Base-by-base conservation (phyloP, 2,797 vertebrate genomes). In the Sebastolobus altivelis region DNA sequence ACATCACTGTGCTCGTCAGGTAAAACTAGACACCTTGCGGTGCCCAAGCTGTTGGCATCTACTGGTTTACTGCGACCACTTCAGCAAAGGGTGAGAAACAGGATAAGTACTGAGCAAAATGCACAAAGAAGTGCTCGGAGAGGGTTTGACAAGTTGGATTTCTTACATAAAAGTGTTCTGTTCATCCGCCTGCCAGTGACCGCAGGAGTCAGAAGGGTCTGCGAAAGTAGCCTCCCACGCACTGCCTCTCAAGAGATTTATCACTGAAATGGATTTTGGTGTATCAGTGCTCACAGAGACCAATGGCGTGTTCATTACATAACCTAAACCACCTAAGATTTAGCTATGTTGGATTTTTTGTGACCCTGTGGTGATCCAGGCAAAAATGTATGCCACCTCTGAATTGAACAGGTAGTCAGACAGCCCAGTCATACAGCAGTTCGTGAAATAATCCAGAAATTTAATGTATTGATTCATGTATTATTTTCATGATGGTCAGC, bases 151-250 rank as follows among this genome's bases (percentile, higher is more conserved):
- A 67, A 81, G 79, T 85, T 81, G 56, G 12, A 72, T 75, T 76
- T 68, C 79, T 78, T 79, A 79, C 80, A 90, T 77, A 74, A 92
- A 92, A 89, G 84, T 65, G 65, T 54, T 63, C 73, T 85, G 88
- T 87, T 90, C 89, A 72, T 85, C 82, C 22, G 14, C 68, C 77
- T 81, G 88, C 78, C 85, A 84, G 40, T 81, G 76, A 91, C 93
- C 92, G 1, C 92, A 92, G 88, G 85, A 94, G 79, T 94, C 88
- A 85, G 91, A 92, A 55, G 84, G 77, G 74, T 76, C 91, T 91
- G 94, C 25, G 91, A 95, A 94, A 94, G 79, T 76, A 73, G 58
- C 85, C 79, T 88, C 94, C 93, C 89, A 93, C 93, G 86, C 91
- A 71, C 76, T 87, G 82, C 73, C 82, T 86, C 83, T 79, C 79